A percentile compares a stretch with the other conserved stretches of the same genome.
Conservation (phyloP, 1,140 invertebrate species). For the Ectropis grisescens region DNA sequence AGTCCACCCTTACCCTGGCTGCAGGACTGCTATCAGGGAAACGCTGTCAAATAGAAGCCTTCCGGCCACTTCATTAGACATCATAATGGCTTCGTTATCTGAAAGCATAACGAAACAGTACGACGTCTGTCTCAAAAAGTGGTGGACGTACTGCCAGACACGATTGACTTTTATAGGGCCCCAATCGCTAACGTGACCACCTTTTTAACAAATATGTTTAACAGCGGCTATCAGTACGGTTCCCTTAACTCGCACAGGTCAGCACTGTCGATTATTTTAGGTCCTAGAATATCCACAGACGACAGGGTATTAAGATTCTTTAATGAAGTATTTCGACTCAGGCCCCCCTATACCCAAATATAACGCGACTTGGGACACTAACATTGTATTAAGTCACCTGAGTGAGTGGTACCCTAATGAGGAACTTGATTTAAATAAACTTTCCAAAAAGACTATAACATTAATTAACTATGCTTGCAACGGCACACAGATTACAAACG, state of each 20-base stretch:
- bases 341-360: slow-evolving; percentile 12
- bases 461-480: too few relatives aligned
- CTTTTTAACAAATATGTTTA: slow-evolving; percentile 9
- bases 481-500: too few relatives aligned
- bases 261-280: slow-evolving; percentile 2
- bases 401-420: too few relatives aligned
- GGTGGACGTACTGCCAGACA: too few relatives aligned
- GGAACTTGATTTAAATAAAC: too few relatives aligned
- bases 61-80: slow-evolving; percentile 3
- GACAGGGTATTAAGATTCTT: slow-evolving; percentile 14
- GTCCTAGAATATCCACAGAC: neutral
- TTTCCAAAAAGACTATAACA: too few relatives aligned
- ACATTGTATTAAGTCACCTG: slow-evolving; percentile 4
- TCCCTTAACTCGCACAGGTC: slow-evolving; percentile 5
- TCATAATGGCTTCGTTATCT: slow-evolving; percentile 10
- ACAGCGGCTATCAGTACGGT: slow-evolving; percentile 5
- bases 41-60: slow-evolving; percentile 1
- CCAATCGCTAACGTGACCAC: slow-evolving; percentile 6
- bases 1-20: slow-evolving; percentile 7
- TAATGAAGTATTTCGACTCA: slow-evolving; percentile 12
- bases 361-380: slow-evolving; percentile 10
- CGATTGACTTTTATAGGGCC: neutral
- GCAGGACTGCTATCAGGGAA: slow-evolving; percentile 8
- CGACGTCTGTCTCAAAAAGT: too few relatives aligned
- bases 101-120: slow-evolving; percentile 11